These are phyloP conservation scores for Esox masquinongy DNA, from an alignment of 2,797 vertebrate genomes.

Conservation along the genomic window DNA sequence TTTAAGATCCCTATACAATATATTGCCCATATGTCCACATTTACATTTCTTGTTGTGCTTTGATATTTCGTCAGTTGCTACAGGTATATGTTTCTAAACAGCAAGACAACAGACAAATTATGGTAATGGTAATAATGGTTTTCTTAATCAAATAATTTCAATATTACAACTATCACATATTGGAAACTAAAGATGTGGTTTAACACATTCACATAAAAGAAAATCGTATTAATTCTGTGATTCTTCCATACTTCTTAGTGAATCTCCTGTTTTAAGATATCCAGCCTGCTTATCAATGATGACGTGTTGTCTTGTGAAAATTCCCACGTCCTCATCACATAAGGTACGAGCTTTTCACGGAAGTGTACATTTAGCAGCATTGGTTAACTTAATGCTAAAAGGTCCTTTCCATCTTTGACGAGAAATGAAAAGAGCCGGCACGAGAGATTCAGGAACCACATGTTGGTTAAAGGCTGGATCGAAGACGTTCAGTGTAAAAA, in stretches of 20 bases:
- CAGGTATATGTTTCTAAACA: slow-evolving; percentile 48
- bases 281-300: slow-evolving; percentile 31
- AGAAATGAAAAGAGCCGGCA: slow-evolving; percentile 35
- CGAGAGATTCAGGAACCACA: slow-evolving; percentile 16
- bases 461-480: slow-evolving; percentile 48
- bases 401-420: slow-evolving; percentile 37
- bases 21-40: slow-evolving; percentile 61
- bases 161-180: slow-evolving; percentile 66
- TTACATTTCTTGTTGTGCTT: slow-evolving; percentile 72
- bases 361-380: slow-evolving; percentile 66
- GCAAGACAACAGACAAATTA: slow-evolving; percentile 57
- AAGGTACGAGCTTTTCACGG: slow-evolving; percentile 27
- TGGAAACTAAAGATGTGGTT: slow-evolving; percentile 37
- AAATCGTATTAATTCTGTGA: slow-evolving; percentile 27
- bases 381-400: slow-evolving; percentile 45
- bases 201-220: slow-evolving; percentile 44
- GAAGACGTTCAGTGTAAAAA: slow-evolving; percentile 50
- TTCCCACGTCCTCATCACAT: slow-evolving; percentile 24
- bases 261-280: slow-evolving; percentile 40
- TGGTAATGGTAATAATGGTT: too few relatives aligned
- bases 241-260: slow-evolving; percentile 17
- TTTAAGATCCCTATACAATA: slow-evolving; percentile 47
- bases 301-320: slow-evolving; percentile 31
- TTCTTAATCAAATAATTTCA: slow-evolving; percentile 47
- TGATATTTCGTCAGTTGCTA: slow-evolving; percentile 55